Evolutionary conservation across 2,113 vertebrate species (phyloP), one percentile per base, ranked within the genome.

Genomic region (Steatornis caripensis): DNA sequence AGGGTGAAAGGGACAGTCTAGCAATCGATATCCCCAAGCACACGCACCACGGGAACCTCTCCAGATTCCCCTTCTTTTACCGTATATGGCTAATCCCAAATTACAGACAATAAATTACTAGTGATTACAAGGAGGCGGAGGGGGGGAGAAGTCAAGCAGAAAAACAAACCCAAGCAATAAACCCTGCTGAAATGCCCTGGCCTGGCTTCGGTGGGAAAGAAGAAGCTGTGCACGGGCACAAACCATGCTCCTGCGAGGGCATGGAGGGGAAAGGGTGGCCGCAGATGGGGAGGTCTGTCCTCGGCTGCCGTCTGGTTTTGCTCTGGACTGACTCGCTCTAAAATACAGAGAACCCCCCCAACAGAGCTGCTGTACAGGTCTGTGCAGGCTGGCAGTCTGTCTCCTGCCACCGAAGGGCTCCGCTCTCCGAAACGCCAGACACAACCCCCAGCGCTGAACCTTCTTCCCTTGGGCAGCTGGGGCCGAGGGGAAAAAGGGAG

Each of bases 51-150:
- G 76, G 85, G 95, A 97, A 93, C 68, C 79, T 90, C 93, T 96
- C 96, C 93, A 90, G 55, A 88, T 84, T 86, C 90, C 88, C 90
- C 68, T 74, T 95, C 83, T 90, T 95, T 95, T 69, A 54, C 97
- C 90, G 90, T 92, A 86, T 51, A 92, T 0, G 55, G 95, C 89
- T n/a, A 92, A 90, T 89, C 92, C 93, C 83, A 84, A 95, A 96
- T 87, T 80, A 74, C 84, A 94, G 87, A 61, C 87, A 79, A 96
- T 95, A 95, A 96, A 96, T 94, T 93, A 92, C 76, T 84, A 68
- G n/a, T 70, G 92, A 86, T 95, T 94, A 46, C 84, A 90, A 77
- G 89, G 48, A n/a, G 2, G 2, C 4, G 7, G 12, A 1, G 30
- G 12, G 10, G 7, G 7, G 5, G n/a, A 46, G 3, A 34, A 37